phyloP scores from a whole-genome alignment of 2,888 invertebrate genomes.

The Pachydiplax longipennis region DNA sequence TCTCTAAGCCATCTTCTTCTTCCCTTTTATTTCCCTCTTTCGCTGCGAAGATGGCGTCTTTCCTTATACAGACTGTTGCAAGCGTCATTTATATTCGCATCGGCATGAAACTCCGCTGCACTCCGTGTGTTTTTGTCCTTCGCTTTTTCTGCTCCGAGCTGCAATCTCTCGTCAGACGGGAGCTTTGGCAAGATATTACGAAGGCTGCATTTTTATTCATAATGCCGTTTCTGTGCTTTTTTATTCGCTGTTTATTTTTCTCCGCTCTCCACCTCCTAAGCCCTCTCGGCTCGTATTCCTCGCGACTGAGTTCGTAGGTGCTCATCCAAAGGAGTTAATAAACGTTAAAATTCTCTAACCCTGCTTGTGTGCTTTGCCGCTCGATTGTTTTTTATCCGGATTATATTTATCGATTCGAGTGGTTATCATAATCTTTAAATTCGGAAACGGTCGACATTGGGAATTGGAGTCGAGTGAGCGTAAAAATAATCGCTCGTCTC shows the following conservation, averaged over 20 bases:
- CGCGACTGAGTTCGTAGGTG: no score
- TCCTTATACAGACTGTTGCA: neutral
- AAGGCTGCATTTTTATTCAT: neutral
- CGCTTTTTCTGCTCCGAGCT: neutral
- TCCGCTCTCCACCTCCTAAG: neutral
- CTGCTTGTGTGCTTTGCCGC: no score
- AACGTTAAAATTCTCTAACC: no score
- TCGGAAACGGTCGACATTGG: no score
- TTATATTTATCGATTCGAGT: no score
- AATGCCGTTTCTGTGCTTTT: neutral
- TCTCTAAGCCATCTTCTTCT: neutral
- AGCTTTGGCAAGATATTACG: neutral
- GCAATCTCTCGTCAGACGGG: neutral
- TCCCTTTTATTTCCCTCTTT: neutral
- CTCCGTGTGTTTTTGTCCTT: neutral
- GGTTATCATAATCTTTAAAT: no score
- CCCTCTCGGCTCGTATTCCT: neutral
- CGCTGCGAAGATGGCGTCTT: neutral
- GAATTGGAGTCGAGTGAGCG: no score
- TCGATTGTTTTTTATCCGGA: no score
- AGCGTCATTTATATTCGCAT: neutral
- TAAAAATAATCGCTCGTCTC: no score
- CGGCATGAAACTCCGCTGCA: neutral
- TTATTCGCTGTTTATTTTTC: neutral
- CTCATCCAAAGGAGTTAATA: no score